Base-by-base conservation (phyloP, 2,888 invertebrate species). In the Dicranocentrus wangi region DNA sequence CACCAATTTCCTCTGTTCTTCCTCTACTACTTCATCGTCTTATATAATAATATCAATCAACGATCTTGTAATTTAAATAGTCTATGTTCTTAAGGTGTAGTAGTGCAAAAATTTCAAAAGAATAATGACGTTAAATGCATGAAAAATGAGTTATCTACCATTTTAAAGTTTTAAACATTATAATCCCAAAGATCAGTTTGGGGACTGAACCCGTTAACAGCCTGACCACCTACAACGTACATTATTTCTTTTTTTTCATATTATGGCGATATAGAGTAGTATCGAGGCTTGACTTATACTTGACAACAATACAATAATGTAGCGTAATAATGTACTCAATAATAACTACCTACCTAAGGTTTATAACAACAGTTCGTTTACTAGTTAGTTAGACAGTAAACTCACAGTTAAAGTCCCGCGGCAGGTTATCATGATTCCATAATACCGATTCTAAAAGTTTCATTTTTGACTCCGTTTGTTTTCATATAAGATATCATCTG, bases 401-500 rank as follows among this genome's bases (percentile, higher is more conserved):
- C 70, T 78, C 78, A 79, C 71, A 79, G 79, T 71, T 79, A 71
- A 70, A 79, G 72, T 79, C 79, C 72, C 72, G 79, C 66, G 71
- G 66, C 53, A 66, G 79, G 79, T 65, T 66, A 72, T 66, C 66
- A 72, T 80, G 72, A 72, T 80, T 80, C 79, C 79, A 60, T 80
- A 72, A 80, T 78, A 80, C 79, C 79, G 79, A 80, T 80, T 80
- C 72, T 72, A 80, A 71, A 2, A 13, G 10, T 42, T 63, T 58
- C 21, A 7, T 28, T 43, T 77, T 78, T 70, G 78, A 79, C 79
- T 79, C 43, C 42, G 43, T 55, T 72, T 68, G 32, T 8, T 32
- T 32, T 68, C 51, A 66, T 55, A 75, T 58, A 42, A 70, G 47
- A 53, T 32, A 65, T 42, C 23, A 25, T 21, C 17, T 17, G 39